Evolutionary conservation across 2,888 invertebrate genomes (phyloP), one percentile per base, ranked within the genome.

Genomic region (Sepioteuthis lessoniana): DNA sequence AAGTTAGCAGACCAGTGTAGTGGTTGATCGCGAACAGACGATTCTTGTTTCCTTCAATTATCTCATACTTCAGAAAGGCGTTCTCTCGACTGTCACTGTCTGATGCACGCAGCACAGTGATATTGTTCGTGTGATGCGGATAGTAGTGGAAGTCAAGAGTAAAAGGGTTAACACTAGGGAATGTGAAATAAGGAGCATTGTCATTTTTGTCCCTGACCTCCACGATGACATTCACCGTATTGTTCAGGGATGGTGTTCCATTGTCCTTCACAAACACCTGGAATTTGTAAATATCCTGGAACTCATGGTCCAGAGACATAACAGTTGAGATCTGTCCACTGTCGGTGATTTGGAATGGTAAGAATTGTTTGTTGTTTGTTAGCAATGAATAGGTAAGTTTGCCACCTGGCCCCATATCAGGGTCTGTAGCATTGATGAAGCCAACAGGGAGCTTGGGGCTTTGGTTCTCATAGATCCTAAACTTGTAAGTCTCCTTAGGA

Each of bases 111-210:
- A 76, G 35, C 76, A 76, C 76, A 16, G 76, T 76, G n/a, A 76
- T 76, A n/a, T 76, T 76, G 76, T 76, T 76, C n/a, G 76, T 76
- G 76, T 76, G 76, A n/a, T 76, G 76, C 76, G 76, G 76, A n/a
- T 76, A 76, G 76, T 76, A 76, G 76, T 76, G 76, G n/a, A 76
- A 76, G 35, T 76, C 76, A 35, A 76, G 76, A 76, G 76, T 76
- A 16, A 76, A 76, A n/a, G 76, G 76, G 76, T 76, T 76, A 76
- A 76, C 76, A 35, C 76, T 76, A 16, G 76, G 76, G n/a, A 76
- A 76, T 76, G 76, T 76, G n/a, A 76, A 76, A 76, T 76, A 76
- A 16, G 76, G 76, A 35, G 76, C n/a, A n/a, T 76, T 76, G 76
- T 76, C 76, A 19, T 76, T 76, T n/a, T 76, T 35, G n/a, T 76